phyloP scores from a whole-genome alignment of 2,797 vertebrate genomes.

The Chanos chanos region DNA sequence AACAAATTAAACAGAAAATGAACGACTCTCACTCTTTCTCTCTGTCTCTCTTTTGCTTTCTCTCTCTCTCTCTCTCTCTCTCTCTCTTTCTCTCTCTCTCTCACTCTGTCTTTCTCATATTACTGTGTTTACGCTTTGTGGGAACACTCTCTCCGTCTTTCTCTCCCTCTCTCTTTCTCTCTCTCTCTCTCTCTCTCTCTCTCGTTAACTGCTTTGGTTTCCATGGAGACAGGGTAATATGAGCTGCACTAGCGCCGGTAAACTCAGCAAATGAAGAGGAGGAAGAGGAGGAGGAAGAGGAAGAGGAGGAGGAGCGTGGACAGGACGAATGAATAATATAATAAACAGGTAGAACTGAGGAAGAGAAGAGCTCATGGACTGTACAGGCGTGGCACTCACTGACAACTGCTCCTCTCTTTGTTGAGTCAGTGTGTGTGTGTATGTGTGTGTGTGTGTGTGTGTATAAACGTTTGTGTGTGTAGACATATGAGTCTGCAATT shows the following conservation, averaged over 20 bases:
- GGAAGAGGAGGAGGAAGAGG: conserved; percentile 4
- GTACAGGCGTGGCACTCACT: not conserved
- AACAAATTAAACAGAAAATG: no score
- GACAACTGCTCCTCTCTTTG: no score
- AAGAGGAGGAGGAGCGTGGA: conserved; percentile 14
- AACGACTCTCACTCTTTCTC: conserved; percentile 9
- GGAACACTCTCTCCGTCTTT: conserved; percentile 12
- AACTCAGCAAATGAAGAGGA: conserved; percentile 16
- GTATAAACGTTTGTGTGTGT: not conserved
- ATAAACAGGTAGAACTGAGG: conserved; percentile 13
- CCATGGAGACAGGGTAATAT: conserved; percentile 43
- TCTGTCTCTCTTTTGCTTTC: not conserved
- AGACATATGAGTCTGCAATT: no score
- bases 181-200: conserved; percentile 10
- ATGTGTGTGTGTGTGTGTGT: not conserved
- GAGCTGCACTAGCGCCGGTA: conserved; percentile 24
- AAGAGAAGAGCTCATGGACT: not conserved
- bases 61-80: not conserved
- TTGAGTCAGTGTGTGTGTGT: no score
- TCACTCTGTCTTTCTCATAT: not conserved
- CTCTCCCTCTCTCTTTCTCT: no score
- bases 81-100: not conserved
- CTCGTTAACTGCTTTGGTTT: conserved; percentile 44
- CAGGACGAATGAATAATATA: conserved; percentile 16
- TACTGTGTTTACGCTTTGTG: conserved; percentile 26